phyloP scores from a whole-genome alignment of 2,888 invertebrate genomes.

The Sepiola atlantica region DNA sequence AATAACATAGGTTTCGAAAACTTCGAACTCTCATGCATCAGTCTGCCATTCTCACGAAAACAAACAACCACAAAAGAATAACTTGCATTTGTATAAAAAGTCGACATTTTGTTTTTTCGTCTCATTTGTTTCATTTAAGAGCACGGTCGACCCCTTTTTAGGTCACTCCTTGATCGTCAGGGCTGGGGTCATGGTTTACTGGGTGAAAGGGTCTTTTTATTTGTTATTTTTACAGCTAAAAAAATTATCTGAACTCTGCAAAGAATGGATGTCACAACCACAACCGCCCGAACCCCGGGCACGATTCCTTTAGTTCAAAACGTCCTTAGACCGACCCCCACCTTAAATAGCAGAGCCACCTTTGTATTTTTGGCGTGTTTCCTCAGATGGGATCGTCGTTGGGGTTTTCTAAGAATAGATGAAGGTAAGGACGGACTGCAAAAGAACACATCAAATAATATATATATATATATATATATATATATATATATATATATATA shows the following conservation, averaged over 20 bases:
- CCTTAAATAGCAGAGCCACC: too few species aligned
- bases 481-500: not conserved
- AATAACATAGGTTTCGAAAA: not conserved
- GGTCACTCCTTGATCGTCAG: not conserved
- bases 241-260: not conserved
- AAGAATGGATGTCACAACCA: not conserved
- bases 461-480: not conserved
- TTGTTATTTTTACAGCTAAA: not conserved
- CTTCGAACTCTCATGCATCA: not conserved
- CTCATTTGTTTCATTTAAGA: too few species aligned
- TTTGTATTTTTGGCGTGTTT: not conserved
- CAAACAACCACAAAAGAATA: not conserved
- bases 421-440: not conserved
- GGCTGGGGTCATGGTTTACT: not conserved
- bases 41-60: not conserved
- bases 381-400: constrained; percentile 15
- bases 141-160: not conserved
- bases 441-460: not conserved
- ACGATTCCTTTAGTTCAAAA: not conserved
- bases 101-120: not conserved
- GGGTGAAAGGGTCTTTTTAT: too few species aligned
- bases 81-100: not conserved
- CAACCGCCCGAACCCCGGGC: not conserved
- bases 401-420: not conserved
- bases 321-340: not conserved